Evolutionary conservation across 2,113 vertebrate species (phyloP).

Genomic region (Bambusicola thoracicus): DNA sequence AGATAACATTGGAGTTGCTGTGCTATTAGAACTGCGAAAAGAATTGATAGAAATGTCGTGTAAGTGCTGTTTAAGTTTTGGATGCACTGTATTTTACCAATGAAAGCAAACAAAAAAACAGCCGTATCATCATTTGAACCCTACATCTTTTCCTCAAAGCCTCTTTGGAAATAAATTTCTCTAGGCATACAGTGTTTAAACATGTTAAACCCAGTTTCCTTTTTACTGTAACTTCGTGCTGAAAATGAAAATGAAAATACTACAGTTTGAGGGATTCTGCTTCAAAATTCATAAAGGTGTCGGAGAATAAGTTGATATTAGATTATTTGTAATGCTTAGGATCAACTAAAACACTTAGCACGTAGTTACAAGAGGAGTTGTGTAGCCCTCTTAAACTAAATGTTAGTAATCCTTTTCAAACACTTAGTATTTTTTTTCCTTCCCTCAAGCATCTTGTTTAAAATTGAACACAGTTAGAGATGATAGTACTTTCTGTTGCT

Average conservation of each 20-base stretch:
- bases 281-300: not conserved
- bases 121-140: not conserved
- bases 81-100: not conserved
- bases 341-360: not conserved
- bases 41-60: conserved; percentile 94
- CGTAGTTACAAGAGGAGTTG: not conserved
- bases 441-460: not conserved
- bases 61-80: conserved; percentile 75
- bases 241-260: not conserved
- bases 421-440: not conserved
- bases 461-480: not conserved
- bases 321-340: not conserved
- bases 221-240: not conserved
- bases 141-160: not conserved
- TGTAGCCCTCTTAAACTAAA: not conserved
- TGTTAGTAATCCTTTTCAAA: not conserved
- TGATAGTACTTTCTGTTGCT: not conserved
- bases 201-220: not conserved
- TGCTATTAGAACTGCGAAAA: conserved; percentile 92
- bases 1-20: conserved; percentile 97
- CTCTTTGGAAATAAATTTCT: not conserved
- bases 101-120: not conserved
- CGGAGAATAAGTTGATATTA: not conserved
- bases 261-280: not conserved
- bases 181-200: not conserved